Evolutionary conservation across 2,113 vertebrate genomes (phyloP).

Genomic region (Catagonus wagneri): DNA sequence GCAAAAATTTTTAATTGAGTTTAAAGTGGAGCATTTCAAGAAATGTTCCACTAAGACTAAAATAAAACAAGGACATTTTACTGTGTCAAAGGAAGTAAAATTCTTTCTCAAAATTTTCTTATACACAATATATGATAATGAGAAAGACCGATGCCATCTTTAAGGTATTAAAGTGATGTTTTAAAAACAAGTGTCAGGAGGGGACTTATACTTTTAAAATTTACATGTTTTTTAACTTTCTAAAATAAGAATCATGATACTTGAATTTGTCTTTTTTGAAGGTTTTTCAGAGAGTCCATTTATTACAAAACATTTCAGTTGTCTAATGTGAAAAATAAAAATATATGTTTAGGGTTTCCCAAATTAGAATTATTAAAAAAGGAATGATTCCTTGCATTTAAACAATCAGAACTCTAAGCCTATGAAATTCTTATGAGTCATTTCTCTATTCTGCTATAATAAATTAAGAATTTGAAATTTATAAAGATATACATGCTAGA

Average conservation of each 20-base stretch:
- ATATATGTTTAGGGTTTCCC: background rate
- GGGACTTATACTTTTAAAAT: background rate
- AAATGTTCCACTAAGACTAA: background rate
- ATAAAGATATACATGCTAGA: background rate
- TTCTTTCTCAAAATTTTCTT: background rate
- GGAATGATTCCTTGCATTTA: background rate
- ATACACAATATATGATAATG: background rate
- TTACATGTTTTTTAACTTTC: background rate
- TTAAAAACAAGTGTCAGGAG: background rate
- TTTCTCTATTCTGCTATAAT: background rate
- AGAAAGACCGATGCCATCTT: background rate
- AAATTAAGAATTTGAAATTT: background rate
- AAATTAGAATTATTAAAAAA: background rate
- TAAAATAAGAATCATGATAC: background rate
- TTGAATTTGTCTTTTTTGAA: background rate
- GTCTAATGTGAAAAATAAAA: constrained; percentile 7
- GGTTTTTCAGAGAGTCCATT: background rate
- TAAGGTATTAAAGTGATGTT: background rate
- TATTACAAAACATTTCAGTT: background rate
- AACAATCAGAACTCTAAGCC: background rate
- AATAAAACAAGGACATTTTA: background rate
- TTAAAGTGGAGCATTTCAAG: background rate
- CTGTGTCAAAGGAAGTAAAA: background rate
- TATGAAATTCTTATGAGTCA: background rate
- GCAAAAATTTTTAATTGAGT: background rate